Evolutionary conservation across 2,888 invertebrate species (phyloP).

Genomic region (Philaethria dido): DNA sequence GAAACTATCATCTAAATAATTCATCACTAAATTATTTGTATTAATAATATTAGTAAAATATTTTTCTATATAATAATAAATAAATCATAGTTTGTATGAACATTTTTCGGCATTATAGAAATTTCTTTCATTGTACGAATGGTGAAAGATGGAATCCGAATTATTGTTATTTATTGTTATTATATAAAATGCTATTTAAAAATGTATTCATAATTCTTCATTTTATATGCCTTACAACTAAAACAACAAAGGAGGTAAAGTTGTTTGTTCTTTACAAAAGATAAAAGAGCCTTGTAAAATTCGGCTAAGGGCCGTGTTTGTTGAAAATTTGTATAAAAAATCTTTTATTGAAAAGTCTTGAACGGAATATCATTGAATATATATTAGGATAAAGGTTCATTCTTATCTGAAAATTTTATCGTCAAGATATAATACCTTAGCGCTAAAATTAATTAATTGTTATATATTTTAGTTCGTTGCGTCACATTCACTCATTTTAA

Average conservation of each 20-base stretch:
- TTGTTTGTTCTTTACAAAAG: constrained; percentile 44
- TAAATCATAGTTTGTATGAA: not conserved
- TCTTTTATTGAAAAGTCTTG: constrained; percentile 25
- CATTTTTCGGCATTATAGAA: not conserved
- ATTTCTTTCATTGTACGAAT: not conserved
- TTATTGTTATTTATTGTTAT: not conserved
- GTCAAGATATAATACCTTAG: not conserved
- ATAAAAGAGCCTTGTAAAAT: constrained; percentile 41
- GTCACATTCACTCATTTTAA: too few relatives aligned
- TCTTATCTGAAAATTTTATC: not conserved
- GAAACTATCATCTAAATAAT: too few relatives aligned
- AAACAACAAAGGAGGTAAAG: constrained; percentile 43
- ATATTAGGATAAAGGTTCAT: constrained; percentile 22
- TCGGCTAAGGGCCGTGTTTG: constrained; percentile 38
- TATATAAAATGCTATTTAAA: constrained; percentile 25
- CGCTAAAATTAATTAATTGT: too few relatives aligned
- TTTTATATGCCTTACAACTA: constrained; percentile 33
- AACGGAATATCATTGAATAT: constrained; percentile 25
- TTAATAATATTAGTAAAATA: not conserved
- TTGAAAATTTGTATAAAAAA: constrained; percentile 26
- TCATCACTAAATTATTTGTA: too few relatives aligned
- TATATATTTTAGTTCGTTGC: too few relatives aligned
- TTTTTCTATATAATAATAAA: not conserved
- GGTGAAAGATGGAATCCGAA: not conserved
- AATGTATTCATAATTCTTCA: constrained; percentile 29